Percentiles rank a stretch among this genome's conserved stretches.
Evolutionary conservation across 2,888 invertebrate species (phyloP).

Genomic region (Agriopis leucophaearia): DNA sequence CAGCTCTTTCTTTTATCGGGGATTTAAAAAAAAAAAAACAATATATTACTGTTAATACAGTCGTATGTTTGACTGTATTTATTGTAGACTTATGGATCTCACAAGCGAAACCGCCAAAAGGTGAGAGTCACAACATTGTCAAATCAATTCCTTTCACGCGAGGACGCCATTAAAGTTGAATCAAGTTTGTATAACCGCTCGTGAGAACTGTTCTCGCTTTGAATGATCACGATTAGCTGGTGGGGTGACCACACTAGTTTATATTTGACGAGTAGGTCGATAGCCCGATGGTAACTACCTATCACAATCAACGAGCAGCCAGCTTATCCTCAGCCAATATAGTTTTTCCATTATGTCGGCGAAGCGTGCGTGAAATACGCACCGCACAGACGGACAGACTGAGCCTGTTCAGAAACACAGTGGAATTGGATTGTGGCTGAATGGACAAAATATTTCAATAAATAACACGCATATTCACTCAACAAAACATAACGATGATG

Average conservation of each 20-base stretch:
- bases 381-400: no score
- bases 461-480: no score
- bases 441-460: no score
- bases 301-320: no score
- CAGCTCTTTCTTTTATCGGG: no score
- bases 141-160: slow-evolving; percentile 86
- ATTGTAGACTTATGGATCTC: background rate
- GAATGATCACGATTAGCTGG: slow-evolving; percentile 71
- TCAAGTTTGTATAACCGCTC: slow-evolving; percentile 73
- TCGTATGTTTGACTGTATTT: background rate
- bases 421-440: no score
- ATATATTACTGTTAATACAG: no score
- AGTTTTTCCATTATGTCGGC: no score
- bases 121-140: slow-evolving; percentile 70
- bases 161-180: slow-evolving; percentile 82
- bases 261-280: background rate
- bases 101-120: slow-evolving; percentile 28
- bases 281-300: background rate
- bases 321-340: no score
- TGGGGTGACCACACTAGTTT: slow-evolving; percentile 50
- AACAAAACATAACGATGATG: no score
- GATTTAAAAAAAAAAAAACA: background rate
- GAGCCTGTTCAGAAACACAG: no score
- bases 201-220: slow-evolving; percentile 72
- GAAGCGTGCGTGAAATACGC: no score